Conservation (phyloP, 2,113 vertebrate species). For the Sapayoa aenigma region DNA sequence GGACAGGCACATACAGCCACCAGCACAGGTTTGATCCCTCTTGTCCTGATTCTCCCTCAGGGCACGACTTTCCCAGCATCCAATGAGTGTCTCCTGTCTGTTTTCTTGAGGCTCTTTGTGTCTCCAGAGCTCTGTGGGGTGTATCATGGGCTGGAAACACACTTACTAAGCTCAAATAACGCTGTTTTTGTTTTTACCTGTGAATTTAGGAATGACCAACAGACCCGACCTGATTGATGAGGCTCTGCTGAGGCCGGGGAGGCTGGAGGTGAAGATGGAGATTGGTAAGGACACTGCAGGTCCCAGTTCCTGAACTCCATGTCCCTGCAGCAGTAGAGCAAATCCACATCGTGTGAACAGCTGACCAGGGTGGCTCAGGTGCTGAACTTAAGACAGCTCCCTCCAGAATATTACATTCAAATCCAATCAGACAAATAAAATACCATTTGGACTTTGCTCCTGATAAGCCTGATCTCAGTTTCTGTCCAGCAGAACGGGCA, state of each 20-base stretch:
- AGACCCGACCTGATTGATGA: slow-evolving; percentile 97
- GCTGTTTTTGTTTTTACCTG: neutral
- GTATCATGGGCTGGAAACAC: neutral
- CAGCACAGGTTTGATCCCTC: neutral
- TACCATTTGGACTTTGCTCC: neutral
- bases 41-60: neutral
- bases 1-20: neutral
- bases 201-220: slow-evolving; percentile 92
- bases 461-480: neutral
- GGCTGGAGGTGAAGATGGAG: slow-evolving; percentile 98
- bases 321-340: neutral
- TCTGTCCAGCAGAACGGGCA: neutral
- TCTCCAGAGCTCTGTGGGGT: neutral
- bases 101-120: neutral
- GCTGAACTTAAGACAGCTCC: neutral
- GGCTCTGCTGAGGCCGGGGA: slow-evolving; percentile 90
- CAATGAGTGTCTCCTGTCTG: neutral
- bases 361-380: neutral
- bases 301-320: neutral
- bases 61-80: neutral
- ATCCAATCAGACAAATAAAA: neutral
- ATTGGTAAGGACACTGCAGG: slow-evolving; percentile 80
- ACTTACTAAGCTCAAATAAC: neutral
- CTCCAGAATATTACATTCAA: neutral
- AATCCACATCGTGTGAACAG: neutral